Conservation (phyloP, 1,140 invertebrate species). For the Lepidotrigona ventralis region DNA sequence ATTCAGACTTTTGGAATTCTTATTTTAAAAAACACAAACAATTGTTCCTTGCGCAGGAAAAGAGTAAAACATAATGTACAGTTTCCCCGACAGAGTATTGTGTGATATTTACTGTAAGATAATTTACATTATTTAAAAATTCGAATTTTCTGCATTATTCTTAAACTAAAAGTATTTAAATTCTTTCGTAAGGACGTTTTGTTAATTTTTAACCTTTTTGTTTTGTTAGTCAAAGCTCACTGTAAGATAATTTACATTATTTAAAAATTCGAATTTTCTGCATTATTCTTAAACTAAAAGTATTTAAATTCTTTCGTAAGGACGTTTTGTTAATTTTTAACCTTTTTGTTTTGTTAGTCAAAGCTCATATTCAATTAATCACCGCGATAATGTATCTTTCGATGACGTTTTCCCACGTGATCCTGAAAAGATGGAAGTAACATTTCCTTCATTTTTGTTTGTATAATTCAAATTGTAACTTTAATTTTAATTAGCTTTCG, state of each 20-base stretch:
- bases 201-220: background rate
- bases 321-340: background rate
- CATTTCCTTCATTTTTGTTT: background rate
- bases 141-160: background rate
- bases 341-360: background rate
- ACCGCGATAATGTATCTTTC: background rate
- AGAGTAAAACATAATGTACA: background rate
- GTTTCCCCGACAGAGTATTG: background rate
- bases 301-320: background rate
- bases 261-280: background rate
- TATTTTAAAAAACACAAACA: conserved; percentile 3
- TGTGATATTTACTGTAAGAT: conserved; percentile 22
- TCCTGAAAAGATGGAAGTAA: background rate
- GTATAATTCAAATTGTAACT: background rate
- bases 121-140: background rate
- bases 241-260: conserved; percentile 9
- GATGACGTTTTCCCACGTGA: too few relatives aligned
- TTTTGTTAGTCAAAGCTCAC: background rate
- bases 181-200: background rate
- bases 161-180: background rate
- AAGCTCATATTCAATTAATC: background rate
- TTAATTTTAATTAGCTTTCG: background rate
- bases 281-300: background rate
- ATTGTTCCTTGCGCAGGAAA: background rate
- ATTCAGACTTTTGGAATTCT: conserved; percentile 52